Evolutionary conservation across 2,113 vertebrate species (phyloP).

Genomic region (Chionomys nivalis): DNA sequence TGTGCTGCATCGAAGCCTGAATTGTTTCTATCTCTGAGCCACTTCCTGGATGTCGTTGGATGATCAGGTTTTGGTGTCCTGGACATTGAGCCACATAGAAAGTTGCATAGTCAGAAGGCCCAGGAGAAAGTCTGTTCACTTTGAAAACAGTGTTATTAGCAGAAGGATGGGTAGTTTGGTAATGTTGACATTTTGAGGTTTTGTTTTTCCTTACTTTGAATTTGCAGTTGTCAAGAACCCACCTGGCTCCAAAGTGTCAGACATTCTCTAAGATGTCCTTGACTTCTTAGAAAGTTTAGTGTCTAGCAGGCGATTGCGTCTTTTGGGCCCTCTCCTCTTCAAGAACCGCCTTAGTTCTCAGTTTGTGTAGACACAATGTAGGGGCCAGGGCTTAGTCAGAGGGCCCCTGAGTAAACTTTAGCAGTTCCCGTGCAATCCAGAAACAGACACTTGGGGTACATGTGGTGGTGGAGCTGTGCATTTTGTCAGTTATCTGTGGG

Average conservation of each 20-base stretch:
- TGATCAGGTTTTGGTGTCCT: background rate
- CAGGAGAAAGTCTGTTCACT: background rate
- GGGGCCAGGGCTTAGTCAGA: fast-evolving
- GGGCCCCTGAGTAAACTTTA: background rate
- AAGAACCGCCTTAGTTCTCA: fast-evolving
- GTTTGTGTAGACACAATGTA: background rate
- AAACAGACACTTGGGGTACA: background rate
- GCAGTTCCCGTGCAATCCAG: no score
- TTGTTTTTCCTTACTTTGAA: background rate
- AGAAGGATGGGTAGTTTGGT: background rate
- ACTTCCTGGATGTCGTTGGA: background rate
- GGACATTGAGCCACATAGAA: background rate
- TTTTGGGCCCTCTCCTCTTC: background rate
- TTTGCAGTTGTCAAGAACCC: background rate
- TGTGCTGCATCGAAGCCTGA: background rate
- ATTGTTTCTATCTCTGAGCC: background rate
- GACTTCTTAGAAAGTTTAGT: background rate
- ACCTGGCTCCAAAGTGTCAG: background rate
- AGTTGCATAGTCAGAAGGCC: background rate
- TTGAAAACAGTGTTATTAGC: background rate
- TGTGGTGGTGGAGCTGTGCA: fast-evolving
- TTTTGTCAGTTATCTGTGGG: fast-evolving
- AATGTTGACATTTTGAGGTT: background rate
- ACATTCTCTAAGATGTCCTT: background rate
- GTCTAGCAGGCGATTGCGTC: background rate